Evolutionary conservation across 2,888 invertebrate genomes (phyloP).

Genomic region (Sarcophaga rosellei): DNA sequence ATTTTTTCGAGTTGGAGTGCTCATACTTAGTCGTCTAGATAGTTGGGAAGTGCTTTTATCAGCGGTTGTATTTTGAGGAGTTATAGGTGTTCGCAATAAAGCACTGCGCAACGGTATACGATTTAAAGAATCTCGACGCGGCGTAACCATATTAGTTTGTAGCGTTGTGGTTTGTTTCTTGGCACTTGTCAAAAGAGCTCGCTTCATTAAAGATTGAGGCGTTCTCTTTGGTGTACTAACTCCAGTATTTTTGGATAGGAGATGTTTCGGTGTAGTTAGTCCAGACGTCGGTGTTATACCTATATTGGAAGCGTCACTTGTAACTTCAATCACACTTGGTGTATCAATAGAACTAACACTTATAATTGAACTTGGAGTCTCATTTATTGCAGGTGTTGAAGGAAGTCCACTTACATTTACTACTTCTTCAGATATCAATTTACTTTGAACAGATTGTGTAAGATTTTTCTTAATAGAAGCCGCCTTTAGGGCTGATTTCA

Average conservation of each 20-base stretch:
- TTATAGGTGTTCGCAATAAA: slow-evolving; percentile 41
- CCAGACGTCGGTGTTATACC: slow-evolving; percentile 26
- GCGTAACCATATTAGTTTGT: slow-evolving; percentile 26
- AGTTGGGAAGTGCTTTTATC: slow-evolving; percentile 29
- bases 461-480: slow-evolving; percentile 49
- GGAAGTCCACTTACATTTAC: slow-evolving; percentile 48
- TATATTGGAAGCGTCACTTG: slow-evolving; percentile 65
- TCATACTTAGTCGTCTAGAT: slow-evolving; percentile 67
- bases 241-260: slow-evolving; percentile 3
- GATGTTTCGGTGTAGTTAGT: slow-evolving; percentile 68
- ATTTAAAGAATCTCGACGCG: slow-evolving; percentile 42
- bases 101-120: slow-evolving; percentile 51
- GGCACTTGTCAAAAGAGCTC: slow-evolving; percentile 77
- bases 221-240: slow-evolving; percentile 74
- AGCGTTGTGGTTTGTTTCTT: slow-evolving; percentile 73
- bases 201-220: slow-evolving; percentile 77
- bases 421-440: slow-evolving; percentile 27
- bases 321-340: slow-evolving; percentile 74
- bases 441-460: slow-evolving; percentile 16
- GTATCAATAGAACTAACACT: slow-evolving; percentile 73
- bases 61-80: slow-evolving; percentile 46
- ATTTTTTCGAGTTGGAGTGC: slow-evolving; percentile 70
- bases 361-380: slow-evolving; percentile 69
- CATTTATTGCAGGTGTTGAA: slow-evolving; percentile 44
- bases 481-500: slow-evolving; percentile 58